phyloP scores from a whole-genome alignment of 2,113 vertebrate genomes.

The Ceyx cyanopectus region DNA sequence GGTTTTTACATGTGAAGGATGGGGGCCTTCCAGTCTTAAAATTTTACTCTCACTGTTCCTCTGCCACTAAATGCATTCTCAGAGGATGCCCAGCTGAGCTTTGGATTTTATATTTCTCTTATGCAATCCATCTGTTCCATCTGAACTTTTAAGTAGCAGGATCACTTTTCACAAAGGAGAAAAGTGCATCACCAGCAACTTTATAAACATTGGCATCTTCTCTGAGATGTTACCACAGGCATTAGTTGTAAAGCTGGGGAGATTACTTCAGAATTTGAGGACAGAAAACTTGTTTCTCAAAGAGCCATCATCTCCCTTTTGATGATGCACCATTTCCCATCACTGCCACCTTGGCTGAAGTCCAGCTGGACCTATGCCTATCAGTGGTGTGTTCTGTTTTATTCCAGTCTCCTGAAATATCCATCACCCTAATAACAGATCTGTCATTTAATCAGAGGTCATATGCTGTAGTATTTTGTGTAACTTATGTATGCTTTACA shows the following conservation, averaged over 20 bases:
- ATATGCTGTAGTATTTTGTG: background rate
- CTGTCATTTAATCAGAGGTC: background rate
- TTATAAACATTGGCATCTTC: background rate
- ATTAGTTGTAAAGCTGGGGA: background rate
- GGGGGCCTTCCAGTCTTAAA: background rate
- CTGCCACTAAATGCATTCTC: background rate
- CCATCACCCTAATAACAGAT: background rate
- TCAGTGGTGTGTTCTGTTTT: background rate
- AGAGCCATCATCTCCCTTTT: background rate
- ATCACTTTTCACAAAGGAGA: background rate
- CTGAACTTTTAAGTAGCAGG: background rate
- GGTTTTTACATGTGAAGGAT: background rate
- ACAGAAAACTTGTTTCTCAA: background rate
- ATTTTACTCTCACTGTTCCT: background rate
- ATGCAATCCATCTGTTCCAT: background rate
- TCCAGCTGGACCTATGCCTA: background rate
- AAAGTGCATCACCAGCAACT: background rate
- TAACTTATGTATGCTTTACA: background rate
- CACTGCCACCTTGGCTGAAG: background rate
- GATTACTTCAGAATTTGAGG: background rate
- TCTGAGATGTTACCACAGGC: background rate
- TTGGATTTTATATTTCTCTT: background rate
- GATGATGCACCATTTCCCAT: background rate
- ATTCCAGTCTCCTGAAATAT: background rate
- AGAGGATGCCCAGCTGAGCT: background rate